Percentiles rank a stretch among this genome's conserved stretches.
These are phyloP conservation scores for Aplysia californica DNA, from an alignment of 1,140 invertebrate species.

Conservation along the genomic window DNA sequence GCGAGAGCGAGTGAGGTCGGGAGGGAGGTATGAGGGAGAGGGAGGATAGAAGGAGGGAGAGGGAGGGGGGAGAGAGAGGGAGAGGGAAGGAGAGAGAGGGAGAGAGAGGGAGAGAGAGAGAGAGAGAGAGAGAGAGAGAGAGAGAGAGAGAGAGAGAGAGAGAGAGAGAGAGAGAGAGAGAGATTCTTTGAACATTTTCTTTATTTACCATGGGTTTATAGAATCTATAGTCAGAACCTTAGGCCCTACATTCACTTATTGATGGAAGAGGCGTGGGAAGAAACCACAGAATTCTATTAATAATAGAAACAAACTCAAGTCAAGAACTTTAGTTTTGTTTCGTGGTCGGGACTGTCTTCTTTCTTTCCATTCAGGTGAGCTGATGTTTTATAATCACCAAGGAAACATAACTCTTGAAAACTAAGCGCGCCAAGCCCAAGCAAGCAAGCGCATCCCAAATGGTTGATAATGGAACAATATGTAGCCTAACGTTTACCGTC, in stretches of 20 bases:
- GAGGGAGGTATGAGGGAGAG: background rate
- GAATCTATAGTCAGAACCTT: background rate
- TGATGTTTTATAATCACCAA: too few relatives aligned
- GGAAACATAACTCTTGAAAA: too few relatives aligned
- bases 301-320: background rate
- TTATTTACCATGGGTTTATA: too few relatives aligned
- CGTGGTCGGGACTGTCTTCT: too few relatives aligned
- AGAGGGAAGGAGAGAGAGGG: background rate
- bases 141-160: background rate
- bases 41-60: background rate
- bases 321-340: background rate
- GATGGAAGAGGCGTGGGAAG: background rate
- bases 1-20: background rate
- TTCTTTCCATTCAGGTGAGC: too few relatives aligned
- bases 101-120: slow-evolving; percentile 3
- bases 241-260: background rate
- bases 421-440: too few relatives aligned
- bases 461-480: too few relatives aligned
- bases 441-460: too few relatives aligned
- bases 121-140: background rate
- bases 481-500: too few relatives aligned
- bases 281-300: background rate
- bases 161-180: background rate
- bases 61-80: background rate
- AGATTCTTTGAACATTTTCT: background rate